Conservation (phyloP, 2,888 invertebrate species). For the Chromoteleia sp. region DNA sequence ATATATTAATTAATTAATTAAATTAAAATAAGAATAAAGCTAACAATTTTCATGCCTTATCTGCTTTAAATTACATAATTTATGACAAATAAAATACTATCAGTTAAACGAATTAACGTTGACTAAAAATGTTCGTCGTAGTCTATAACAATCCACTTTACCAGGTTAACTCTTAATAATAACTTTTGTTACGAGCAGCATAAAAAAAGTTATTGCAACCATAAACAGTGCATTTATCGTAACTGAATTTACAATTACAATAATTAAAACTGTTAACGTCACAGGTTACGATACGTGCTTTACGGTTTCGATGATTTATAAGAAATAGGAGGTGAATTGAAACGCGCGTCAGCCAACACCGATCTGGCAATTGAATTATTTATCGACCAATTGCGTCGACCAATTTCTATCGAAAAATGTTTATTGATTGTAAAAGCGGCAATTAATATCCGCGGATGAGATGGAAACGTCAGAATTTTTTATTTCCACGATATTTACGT, state of each 20-base stretch:
- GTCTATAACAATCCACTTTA: not conserved
- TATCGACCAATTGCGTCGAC: not conserved
- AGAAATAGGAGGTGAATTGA: not conserved
- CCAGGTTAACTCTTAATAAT: conserved; percentile 4
- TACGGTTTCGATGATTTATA: conserved; percentile 41
- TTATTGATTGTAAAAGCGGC: conserved; percentile 12
- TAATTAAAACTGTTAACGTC: conserved; percentile 47
- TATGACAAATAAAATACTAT: not conserved
- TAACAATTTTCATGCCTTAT: no score
- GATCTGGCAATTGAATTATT: not conserved
- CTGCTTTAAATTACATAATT: not conserved
- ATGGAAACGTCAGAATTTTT: not conserved
- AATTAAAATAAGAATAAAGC: no score
- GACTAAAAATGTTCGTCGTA: not conserved
- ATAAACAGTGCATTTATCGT: conserved; percentile 41
- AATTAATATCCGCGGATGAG: conserved; percentile 4
- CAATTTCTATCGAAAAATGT: conserved; percentile 4
- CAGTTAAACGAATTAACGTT: not conserved
- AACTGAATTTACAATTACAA: conserved; percentile 47
- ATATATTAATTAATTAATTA: no score
- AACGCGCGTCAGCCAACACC: not conserved
- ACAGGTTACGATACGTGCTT: conserved; percentile 35
- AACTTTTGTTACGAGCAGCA: conserved; percentile 43
- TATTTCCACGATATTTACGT: not conserved
- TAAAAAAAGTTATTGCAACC: conserved; percentile 36